phyloP scores from a whole-genome alignment of 2,888 invertebrate genomes.

The Hanleya hanleyi region DNA sequence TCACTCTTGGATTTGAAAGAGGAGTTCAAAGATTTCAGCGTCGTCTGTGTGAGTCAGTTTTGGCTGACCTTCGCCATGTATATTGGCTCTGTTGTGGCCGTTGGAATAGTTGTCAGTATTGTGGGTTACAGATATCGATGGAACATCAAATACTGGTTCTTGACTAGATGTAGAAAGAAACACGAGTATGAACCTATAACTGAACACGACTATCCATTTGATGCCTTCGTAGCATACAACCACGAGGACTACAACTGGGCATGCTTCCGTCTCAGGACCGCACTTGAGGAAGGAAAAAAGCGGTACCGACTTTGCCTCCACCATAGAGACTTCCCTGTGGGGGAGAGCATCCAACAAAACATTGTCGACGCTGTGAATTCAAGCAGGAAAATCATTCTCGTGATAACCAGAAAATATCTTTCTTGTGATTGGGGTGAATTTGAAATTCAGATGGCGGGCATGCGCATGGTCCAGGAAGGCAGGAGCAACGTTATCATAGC shows the following conservation, averaged over 20 bases:
- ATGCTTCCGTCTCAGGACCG: neutral
- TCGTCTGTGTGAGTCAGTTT: neutral
- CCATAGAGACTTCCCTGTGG: constrained; percentile 1
- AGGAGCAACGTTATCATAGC: neutral
- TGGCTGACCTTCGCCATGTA: neutral
- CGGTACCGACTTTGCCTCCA: neutral
- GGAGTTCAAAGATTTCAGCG: neutral
- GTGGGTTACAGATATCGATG: neutral
- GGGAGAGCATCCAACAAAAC: neutral
- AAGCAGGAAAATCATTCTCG: neutral
- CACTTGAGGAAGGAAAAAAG: neutral
- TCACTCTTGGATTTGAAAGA: no score
- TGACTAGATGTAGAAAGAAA: neutral
- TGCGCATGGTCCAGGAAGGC: neutral
- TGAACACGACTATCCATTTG: neutral
- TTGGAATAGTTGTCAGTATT: neutral
- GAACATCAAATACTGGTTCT: constrained; percentile 2
- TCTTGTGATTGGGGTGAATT: neutral
- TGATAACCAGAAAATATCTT: neutral
- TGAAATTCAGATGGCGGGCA: constrained; percentile 14
- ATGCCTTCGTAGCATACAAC: constrained; percentile 8
- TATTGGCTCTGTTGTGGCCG: neutral
- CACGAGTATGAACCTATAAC: neutral
- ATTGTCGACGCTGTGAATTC: neutral
- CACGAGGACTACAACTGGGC: constrained; percentile 1